Percentiles rank a stretch among this genome's conserved stretches.
Conservation (phyloP, 2,113 vertebrate genomes). For the Pithys albifrons region DNA sequence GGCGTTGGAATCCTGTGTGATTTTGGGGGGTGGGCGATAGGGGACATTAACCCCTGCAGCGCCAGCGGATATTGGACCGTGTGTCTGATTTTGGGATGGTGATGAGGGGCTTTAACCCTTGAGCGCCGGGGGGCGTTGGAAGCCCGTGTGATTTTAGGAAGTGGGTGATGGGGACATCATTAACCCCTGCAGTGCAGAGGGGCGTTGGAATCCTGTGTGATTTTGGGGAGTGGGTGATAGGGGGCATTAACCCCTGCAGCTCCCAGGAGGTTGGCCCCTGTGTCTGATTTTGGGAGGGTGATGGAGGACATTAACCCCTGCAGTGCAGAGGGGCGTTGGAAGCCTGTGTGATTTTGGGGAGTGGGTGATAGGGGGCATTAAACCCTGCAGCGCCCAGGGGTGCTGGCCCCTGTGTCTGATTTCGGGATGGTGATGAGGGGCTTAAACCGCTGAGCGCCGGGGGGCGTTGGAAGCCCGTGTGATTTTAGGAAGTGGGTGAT, state of each 20-base stretch:
- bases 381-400: too few species aligned
- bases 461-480: too few species aligned
- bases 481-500: neutral
- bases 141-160: too few species aligned
- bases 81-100: neutral
- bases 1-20: neutral
- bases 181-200: too few species aligned
- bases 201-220: neutral
- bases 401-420: neutral
- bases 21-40: neutral
- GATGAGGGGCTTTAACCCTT: neutral
- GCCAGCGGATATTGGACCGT: too few species aligned
- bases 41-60: neutral
- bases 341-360: neutral
- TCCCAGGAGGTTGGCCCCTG: neutral
- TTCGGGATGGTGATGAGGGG: neutral
- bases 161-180: neutral
- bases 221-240: neutral
- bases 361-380: neutral
- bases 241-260: neutral
- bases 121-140: too few species aligned
- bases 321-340: too few species aligned
- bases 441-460: too few species aligned
- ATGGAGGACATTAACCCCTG: neutral
- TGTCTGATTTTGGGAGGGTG: neutral